phyloP scores from a whole-genome alignment of 1,140 invertebrate genomes.

The Chymomyza costata region DNA sequence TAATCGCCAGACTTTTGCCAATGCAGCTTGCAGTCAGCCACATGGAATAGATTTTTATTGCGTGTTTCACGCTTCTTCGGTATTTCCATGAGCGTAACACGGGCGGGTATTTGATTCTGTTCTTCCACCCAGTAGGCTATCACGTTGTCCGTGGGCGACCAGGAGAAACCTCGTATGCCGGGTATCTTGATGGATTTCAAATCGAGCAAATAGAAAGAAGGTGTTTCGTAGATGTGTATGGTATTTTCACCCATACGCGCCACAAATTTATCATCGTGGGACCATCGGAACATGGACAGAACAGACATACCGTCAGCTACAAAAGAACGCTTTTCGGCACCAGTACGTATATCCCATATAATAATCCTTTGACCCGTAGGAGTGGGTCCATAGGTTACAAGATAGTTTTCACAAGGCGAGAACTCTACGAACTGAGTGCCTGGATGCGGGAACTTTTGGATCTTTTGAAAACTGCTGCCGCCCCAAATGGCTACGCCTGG shows the following conservation, averaged over 20 bases:
- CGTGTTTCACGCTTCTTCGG: conserved; percentile 93
- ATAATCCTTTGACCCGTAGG: conserved; percentile 84
- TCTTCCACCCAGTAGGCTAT: conserved; percentile 99
- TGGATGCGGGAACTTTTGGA: conserved; percentile 92
- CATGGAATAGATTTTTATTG: conserved; percentile 98
- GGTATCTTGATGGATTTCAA: conserved; percentile 96
- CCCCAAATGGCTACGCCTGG: conserved; percentile 98
- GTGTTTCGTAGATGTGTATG: conserved; percentile 96
- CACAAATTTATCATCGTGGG: conserved; percentile 97
- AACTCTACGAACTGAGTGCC: conserved; percentile 97
- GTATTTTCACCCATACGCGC: conserved; percentile 90
- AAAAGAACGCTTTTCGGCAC: conserved; percentile 94
- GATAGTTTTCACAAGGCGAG: conserved; percentile 97
- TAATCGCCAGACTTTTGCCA: conserved; percentile 99
- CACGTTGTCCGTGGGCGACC: conserved; percentile 97
- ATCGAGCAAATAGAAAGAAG: conserved; percentile 93
- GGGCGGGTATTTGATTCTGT: conserved; percentile 92
- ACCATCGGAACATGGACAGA: conserved; percentile 98
- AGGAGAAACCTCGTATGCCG: conserved; percentile 95
- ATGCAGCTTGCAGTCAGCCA: conserved; percentile 98
- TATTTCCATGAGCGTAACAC: conserved; percentile 89
- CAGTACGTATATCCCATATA: conserved; percentile 96
- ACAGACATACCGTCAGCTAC: conserved; percentile 86
- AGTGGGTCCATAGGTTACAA: conserved; percentile 91
- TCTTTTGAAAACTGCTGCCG: conserved; percentile 93